phyloP scores from a whole-genome alignment of 2,113 vertebrate genomes.

The Psittacus erithacus region DNA sequence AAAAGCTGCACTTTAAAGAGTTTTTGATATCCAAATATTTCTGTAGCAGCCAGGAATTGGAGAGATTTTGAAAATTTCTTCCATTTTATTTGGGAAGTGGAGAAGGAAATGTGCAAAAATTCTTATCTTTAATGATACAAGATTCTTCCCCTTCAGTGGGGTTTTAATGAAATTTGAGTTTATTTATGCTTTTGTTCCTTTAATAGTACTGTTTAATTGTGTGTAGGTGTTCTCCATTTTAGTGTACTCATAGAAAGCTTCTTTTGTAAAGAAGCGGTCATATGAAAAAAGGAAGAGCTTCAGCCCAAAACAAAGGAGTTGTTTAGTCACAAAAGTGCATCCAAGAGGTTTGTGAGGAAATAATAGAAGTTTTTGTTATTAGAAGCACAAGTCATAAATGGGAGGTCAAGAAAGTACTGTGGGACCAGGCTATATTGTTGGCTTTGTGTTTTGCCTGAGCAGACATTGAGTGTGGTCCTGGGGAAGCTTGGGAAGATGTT shows the following conservation, averaged over 20 bases:
- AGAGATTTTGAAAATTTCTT: not conserved
- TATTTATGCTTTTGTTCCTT: not conserved
- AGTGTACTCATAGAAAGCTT: not conserved
- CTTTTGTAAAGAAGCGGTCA: not conserved
- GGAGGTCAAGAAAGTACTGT: not conserved
- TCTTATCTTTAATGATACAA: not conserved
- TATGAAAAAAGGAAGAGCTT: not conserved
- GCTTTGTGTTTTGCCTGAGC: not conserved
- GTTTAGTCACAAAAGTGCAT: not conserved
- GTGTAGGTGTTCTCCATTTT: not conserved
- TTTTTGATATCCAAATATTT: not conserved
- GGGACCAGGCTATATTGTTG: not conserved
- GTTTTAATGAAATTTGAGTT: not conserved
- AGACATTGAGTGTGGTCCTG: not conserved
- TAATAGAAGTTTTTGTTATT: not conserved
- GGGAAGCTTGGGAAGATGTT: not conserved
- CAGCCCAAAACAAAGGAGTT: not conserved
- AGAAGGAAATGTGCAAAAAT: not conserved
- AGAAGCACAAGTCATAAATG: not conserved
- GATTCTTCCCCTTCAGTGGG: not conserved
- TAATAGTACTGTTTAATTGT: not conserved
- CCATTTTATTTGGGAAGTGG: not conserved
- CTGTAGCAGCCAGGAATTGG: not conserved
- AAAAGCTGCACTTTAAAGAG: not conserved
- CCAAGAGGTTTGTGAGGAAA: not conserved